Percentiles rank a stretch among this genome's conserved stretches.
phyloP scores from a whole-genome alignment of 1,140 invertebrate species.

The Palaemon carinicauda region DNA sequence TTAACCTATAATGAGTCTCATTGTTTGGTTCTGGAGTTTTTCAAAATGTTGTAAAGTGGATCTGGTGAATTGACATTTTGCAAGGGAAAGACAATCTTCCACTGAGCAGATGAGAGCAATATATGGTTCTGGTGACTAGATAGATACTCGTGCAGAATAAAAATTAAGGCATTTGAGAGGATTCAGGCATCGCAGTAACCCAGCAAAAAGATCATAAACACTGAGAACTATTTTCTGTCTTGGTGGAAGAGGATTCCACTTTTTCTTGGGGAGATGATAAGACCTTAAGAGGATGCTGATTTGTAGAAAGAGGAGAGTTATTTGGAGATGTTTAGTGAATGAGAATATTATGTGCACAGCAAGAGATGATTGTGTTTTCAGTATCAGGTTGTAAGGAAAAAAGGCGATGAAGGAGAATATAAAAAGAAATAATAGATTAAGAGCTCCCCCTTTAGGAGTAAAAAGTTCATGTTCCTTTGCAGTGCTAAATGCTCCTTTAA shows the following conservation, averaged over 20 bases:
- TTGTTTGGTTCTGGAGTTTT: neutral
- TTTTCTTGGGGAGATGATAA: too few species aligned
- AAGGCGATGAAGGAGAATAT: neutral
- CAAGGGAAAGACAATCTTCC: too few species aligned
- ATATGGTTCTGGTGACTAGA: neutral
- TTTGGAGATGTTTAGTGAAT: neutral
- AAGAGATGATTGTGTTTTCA: neutral
- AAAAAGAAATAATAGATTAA: neutral
- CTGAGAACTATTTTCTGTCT: neutral
- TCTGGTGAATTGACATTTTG: constrained; percentile 7
- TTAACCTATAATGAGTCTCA: too few species aligned
- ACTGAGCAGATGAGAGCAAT: neutral
- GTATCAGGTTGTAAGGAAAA: neutral
- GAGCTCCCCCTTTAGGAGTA: too few species aligned
- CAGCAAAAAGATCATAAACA: too few species aligned
- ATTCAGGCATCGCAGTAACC: too few species aligned
- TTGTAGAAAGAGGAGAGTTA: neutral
- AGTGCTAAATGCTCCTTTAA: neutral
- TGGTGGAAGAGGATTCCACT: neutral
- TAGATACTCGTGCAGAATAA: neutral
- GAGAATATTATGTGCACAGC: neutral
- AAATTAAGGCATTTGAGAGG: neutral
- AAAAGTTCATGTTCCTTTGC: neutral
- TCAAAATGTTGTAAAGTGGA: neutral
- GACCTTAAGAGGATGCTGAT: neutral